A percentile compares a stretch with the other conserved stretches of the same genome.
phyloP scores from a whole-genome alignment of 2,113 vertebrate species.

The Sciurus niger region DNA sequence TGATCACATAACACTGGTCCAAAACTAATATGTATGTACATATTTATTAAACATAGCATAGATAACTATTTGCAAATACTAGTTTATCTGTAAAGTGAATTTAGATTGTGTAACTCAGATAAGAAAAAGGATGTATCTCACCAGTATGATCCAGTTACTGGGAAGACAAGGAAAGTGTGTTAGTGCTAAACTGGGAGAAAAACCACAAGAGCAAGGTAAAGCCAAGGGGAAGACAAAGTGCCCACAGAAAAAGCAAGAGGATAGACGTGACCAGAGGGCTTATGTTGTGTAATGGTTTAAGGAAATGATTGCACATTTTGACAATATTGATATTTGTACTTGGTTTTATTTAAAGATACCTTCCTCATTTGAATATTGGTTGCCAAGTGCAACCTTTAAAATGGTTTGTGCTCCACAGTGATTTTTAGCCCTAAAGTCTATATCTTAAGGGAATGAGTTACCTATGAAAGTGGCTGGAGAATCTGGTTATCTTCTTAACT shows the following conservation, averaged over 20 bases:
- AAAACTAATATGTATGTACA: background rate
- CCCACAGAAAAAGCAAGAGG: background rate
- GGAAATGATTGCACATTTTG: background rate
- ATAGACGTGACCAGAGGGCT: background rate
- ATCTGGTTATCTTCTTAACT: background rate
- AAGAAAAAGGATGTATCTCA: background rate
- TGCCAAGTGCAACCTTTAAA: background rate
- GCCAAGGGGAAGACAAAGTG: background rate
- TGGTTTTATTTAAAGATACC: background rate
- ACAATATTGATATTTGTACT: background rate
- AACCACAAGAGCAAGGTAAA: accelerated
- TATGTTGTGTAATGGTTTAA: background rate
- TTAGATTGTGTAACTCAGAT: background rate
- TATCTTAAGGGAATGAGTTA: background rate
- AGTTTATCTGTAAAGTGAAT: background rate
- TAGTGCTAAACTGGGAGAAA: background rate
- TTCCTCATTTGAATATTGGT: background rate
- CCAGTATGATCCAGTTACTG: background rate
- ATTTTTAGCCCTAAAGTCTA: background rate
- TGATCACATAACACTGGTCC: background rate
- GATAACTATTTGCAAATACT: background rate
- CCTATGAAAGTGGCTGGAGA: background rate
- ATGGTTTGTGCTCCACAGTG: background rate
- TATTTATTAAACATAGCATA: background rate
- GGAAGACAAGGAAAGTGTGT: background rate